Percentiles rank a stretch among this genome's conserved stretches.
phyloP scores from a whole-genome alignment of 2,888 invertebrate genomes.

The Laothoe populi region DNA sequence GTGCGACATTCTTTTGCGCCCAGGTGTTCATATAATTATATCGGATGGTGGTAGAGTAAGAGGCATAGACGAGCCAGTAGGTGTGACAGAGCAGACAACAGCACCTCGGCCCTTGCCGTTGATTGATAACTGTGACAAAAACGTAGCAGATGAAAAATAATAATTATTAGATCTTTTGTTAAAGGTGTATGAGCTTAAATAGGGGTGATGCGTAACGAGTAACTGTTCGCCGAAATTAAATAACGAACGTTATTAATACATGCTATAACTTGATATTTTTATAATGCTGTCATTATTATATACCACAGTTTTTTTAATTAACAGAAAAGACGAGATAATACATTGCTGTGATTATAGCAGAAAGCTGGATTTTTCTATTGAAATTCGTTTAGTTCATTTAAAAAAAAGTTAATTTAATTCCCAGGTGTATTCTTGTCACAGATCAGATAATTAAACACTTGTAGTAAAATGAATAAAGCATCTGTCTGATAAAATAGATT shows the following conservation, averaged over 20 bases:
- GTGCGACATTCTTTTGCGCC: slow-evolving; percentile 84
- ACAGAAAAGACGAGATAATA: no score
- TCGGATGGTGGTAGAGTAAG: slow-evolving; percentile 65
- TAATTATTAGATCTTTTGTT: slow-evolving; percentile 83
- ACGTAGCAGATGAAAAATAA: slow-evolving; percentile 85
- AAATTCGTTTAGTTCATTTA: not conserved
- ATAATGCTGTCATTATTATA: not conserved
- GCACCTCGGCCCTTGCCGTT: slow-evolving; percentile 71
- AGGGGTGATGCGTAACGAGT: slow-evolving; percentile 61
- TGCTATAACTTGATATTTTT: not conserved
- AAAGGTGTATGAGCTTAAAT: slow-evolving; percentile 71
- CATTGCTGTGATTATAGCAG: not conserved
- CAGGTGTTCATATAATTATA: slow-evolving; percentile 84
- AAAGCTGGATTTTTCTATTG: not conserved
- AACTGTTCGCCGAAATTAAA: slow-evolving; percentile 23
- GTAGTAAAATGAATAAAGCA: not conserved
- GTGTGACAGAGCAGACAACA: slow-evolving; percentile 50
- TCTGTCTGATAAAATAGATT: not conserved
- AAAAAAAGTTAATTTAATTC: no score
- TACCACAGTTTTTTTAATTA: no score
- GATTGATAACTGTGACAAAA: slow-evolving; percentile 86
- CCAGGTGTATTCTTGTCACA: no score
- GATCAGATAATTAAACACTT: no score
- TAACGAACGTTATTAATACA: slow-evolving; percentile 2
- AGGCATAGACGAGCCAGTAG: slow-evolving; percentile 49